Conservation (phyloP, 2,113 vertebrate species). For the Hemiscyllium ocellatum region DNA sequence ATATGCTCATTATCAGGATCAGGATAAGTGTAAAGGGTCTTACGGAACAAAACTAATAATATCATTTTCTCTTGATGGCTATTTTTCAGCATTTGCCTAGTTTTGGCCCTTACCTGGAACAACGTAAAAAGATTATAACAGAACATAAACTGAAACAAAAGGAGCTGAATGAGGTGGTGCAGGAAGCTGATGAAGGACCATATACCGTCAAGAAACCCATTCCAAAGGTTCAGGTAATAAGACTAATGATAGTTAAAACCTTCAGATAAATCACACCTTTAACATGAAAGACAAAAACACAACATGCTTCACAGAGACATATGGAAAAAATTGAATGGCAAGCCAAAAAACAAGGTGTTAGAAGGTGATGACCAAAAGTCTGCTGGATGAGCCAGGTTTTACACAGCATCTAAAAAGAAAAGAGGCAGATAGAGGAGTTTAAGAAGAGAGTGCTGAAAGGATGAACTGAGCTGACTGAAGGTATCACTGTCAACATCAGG, state of each 20-base stretch:
- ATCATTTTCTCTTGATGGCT: neutral
- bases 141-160: constrained; percentile 62
- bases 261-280: neutral
- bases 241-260: neutral
- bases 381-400: neutral
- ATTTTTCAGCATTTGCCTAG: constrained; percentile 69
- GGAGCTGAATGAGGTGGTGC: constrained; percentile 40
- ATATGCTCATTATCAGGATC: neutral
- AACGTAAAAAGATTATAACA: constrained; percentile 66
- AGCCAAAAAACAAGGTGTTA: neutral
- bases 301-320: neutral
- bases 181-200: constrained; percentile 40
- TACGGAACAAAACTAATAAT: neutral
- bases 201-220: constrained; percentile 63
- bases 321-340: no score
- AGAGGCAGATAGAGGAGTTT: neutral
- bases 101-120: constrained; percentile 78
- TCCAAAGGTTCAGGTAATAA: constrained; percentile 71
- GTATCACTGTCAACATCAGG: neutral
- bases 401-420: neutral
- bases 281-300: no score
- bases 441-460: neutral
- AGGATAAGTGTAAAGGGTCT: neutral
- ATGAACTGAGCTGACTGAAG: neutral
- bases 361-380: neutral